Conservation (phyloP, 2,888 invertebrate species). For the Yponomeuta sedellus region DNA sequence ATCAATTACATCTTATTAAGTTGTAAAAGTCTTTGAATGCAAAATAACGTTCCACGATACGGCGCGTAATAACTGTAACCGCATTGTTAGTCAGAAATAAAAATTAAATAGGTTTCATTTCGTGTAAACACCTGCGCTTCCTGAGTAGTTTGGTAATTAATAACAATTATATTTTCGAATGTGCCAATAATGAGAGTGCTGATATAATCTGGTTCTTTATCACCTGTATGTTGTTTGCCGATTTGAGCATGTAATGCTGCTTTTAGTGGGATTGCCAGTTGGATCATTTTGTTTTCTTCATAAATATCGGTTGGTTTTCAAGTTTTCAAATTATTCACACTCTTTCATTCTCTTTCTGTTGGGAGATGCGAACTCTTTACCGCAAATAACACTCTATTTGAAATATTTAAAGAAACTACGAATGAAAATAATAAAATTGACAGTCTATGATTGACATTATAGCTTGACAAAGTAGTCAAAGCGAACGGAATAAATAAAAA, state of each 20-base stretch:
- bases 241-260: constrained; percentile 5
- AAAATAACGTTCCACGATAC: constrained; percentile 19
- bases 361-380: too few relatives aligned
- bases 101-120: constrained; percentile 5
- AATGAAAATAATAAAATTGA: too few relatives aligned
- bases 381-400: too few relatives aligned
- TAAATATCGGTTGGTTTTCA: too few relatives aligned
- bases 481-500: neutral
- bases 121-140: constrained; percentile 9
- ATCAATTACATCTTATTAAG: constrained; percentile 28
- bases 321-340: neutral
- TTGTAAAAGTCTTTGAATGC: constrained; percentile 26
- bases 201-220: constrained; percentile 16
- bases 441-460: neutral
- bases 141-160: neutral
- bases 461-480: neutral
- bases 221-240: neutral
- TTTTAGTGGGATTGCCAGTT: neutral
- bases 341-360: too few relatives aligned
- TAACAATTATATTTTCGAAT: constrained; percentile 4
- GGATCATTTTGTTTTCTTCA: neutral
- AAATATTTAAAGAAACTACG: too few relatives aligned
- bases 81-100: neutral
- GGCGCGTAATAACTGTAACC: constrained; percentile 2
- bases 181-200: constrained; percentile 5